phyloP scores from a whole-genome alignment of 2,113 vertebrate species.

The Pyxicephalus adspersus region DNA sequence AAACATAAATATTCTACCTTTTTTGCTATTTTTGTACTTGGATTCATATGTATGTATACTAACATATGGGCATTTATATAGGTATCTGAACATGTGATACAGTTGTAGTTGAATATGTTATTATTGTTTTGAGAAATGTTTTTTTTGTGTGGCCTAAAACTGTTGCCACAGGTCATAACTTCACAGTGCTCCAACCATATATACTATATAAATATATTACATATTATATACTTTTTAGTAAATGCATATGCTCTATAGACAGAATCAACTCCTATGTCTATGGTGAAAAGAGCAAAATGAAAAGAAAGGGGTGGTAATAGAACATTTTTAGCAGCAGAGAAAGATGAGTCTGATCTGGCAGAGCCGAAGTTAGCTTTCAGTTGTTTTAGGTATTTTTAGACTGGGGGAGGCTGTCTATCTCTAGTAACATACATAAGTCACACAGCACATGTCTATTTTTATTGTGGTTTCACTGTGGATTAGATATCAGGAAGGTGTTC shows the following conservation, averaged over 20 bases:
- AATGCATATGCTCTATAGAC: not conserved
- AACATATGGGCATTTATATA: too few species aligned
- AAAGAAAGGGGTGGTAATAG: not conserved
- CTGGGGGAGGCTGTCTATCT: slow-evolving; percentile 41
- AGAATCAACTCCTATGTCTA: not conserved
- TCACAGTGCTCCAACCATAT: too few species aligned
- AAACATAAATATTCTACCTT: too few species aligned
- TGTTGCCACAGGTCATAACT: too few species aligned
- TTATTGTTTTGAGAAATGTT: too few species aligned
- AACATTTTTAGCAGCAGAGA: slow-evolving; percentile 39
- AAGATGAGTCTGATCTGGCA: slow-evolving; percentile 47
- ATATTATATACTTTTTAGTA: not conserved
- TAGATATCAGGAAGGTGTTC: slow-evolving; percentile 44
- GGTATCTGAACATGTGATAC: too few species aligned
- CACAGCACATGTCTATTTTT: slow-evolving; percentile 52
- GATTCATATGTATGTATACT: too few species aligned
- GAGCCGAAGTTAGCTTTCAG: slow-evolving; percentile 50
- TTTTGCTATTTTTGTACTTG: too few species aligned
- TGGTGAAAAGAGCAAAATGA: not conserved
- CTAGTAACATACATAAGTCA: slow-evolving; percentile 33
- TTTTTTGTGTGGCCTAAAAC: too few species aligned
- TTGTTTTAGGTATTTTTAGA: slow-evolving; percentile 56
- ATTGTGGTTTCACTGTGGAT: slow-evolving; percentile 42
- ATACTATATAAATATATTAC: too few species aligned
- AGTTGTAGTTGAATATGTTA: too few species aligned